A percentile compares a stretch with the other conserved stretches of the same genome.
These are phyloP conservation scores for Harpagus bidentatus DNA, from an alignment of 2,113 vertebrate species.

Conservation along the genomic window DNA sequence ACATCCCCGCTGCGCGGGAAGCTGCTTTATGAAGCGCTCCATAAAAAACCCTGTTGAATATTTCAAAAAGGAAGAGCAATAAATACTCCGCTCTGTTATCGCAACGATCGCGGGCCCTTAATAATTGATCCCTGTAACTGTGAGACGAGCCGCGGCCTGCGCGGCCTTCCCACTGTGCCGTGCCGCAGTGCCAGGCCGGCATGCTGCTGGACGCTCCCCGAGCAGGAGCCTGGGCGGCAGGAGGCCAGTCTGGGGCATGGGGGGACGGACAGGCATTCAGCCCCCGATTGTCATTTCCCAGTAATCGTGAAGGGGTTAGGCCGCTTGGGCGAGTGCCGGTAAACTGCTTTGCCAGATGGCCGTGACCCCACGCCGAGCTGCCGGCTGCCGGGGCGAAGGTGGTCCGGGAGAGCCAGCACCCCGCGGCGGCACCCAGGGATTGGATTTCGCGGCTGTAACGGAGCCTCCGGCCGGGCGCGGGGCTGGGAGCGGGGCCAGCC, in stretches of 20 bases:
- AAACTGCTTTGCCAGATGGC: slow-evolving; percentile 56
- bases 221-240: accelerated
- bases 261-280: too few species aligned
- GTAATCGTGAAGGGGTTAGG: background rate
- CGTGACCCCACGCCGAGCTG: background rate
- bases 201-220: accelerated
- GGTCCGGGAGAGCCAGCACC: background rate
- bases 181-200: background rate
- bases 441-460: slow-evolving; percentile 58
- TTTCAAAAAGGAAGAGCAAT: slow-evolving; percentile 80
- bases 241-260: accelerated
- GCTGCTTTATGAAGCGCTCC: background rate
- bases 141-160: background rate
- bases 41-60: slow-evolving; percentile 73
- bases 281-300: background rate
- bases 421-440: background rate
- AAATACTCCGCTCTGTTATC: slow-evolving; percentile 72
- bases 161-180: background rate
- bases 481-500: background rate
- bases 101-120: slow-evolving; percentile 64
- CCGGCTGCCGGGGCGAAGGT: background rate
- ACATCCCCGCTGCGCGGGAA: background rate
- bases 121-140: slow-evolving; percentile 71
- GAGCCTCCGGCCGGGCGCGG: background rate
- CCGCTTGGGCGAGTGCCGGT: background rate